Conservation (phyloP, 2,113 vertebrate genomes). For the Leptobrachium leishanense region DNA sequence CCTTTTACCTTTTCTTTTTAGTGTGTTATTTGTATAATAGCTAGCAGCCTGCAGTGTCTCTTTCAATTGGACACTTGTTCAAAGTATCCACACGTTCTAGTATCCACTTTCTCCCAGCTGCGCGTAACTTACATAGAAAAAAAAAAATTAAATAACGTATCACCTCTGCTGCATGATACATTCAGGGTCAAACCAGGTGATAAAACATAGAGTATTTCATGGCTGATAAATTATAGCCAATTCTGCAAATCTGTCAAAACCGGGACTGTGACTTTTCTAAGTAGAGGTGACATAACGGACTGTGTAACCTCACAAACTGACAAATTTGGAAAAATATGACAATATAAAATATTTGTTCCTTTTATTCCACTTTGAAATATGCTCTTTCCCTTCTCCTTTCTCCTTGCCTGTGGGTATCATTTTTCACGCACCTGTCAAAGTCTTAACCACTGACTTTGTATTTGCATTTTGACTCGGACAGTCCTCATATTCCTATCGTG, state of each 20-base stretch:
- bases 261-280: slow-evolving; percentile 26
- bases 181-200: slow-evolving; percentile 36
- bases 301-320: slow-evolving; percentile 21
- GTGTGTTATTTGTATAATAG: no score
- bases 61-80: no score
- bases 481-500: not conserved
- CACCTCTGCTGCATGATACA: slow-evolving; percentile 21
- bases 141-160: slow-evolving; percentile 23
- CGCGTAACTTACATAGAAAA: not conserved
- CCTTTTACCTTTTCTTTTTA: no score
- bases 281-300: slow-evolving; percentile 29
- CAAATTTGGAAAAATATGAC: slow-evolving; percentile 37
- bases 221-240: slow-evolving; percentile 30
- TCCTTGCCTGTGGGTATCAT: slow-evolving; percentile 30
- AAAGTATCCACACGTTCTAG: not conserved
- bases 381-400: slow-evolving; percentile 2
- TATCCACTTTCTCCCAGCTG: not conserved
- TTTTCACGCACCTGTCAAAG: slow-evolving; percentile 27
- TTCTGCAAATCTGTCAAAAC: slow-evolving; percentile 27
- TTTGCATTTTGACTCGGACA: slow-evolving; percentile 3
- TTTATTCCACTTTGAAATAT: not conserved
- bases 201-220: slow-evolving; percentile 4
- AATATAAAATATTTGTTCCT: slow-evolving; percentile 23
- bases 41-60: no score
- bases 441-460: slow-evolving; percentile 1